Percentiles rank a stretch among this genome's conserved stretches.
phyloP scores from a whole-genome alignment of 2,888 invertebrate species.

The Cetonia aurata region DNA sequence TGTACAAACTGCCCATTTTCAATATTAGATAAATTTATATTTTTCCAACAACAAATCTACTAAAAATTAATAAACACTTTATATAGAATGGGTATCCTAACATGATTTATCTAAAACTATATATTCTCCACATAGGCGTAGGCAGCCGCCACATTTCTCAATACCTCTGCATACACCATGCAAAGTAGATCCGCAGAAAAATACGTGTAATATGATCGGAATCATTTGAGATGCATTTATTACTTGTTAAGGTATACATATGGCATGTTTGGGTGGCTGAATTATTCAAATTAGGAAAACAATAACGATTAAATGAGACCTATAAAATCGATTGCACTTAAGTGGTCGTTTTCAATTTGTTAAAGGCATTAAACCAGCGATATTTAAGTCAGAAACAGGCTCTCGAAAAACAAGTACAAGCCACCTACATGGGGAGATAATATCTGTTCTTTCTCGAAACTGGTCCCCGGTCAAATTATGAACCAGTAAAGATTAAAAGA shows the following conservation, averaged over 20 bases:
- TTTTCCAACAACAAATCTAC: too few relatives aligned
- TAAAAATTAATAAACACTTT: too few relatives aligned
- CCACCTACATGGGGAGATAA: constrained; percentile 63
- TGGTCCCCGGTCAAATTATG: constrained; percentile 61
- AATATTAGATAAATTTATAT: too few relatives aligned
- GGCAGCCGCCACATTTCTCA: too few relatives aligned
- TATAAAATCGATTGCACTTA: constrained; percentile 48
- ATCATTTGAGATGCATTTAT: neutral
- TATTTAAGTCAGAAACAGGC: constrained; percentile 59
- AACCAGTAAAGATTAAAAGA: constrained; percentile 62
- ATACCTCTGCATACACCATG: too few relatives aligned
- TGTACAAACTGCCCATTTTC: too few relatives aligned
- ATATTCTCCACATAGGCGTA: too few relatives aligned
- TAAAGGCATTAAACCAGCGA: constrained; percentile 57
- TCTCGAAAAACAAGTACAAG: constrained; percentile 60
- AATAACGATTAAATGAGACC: constrained; percentile 28
- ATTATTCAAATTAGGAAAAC: constrained; percentile 34
- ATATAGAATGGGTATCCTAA: too few relatives aligned
- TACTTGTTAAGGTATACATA: constrained; percentile 11
- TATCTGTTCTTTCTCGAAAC: constrained; percentile 56
- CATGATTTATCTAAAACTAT: too few relatives aligned
- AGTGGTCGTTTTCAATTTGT: constrained; percentile 61
- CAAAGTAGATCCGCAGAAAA: too few relatives aligned
- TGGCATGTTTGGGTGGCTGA: constrained; percentile 18
- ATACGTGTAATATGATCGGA: too few relatives aligned